These are phyloP conservation scores for Augochlorella aurata DNA, from an alignment of 2,888 invertebrate species.

Conservation along the genomic window DNA sequence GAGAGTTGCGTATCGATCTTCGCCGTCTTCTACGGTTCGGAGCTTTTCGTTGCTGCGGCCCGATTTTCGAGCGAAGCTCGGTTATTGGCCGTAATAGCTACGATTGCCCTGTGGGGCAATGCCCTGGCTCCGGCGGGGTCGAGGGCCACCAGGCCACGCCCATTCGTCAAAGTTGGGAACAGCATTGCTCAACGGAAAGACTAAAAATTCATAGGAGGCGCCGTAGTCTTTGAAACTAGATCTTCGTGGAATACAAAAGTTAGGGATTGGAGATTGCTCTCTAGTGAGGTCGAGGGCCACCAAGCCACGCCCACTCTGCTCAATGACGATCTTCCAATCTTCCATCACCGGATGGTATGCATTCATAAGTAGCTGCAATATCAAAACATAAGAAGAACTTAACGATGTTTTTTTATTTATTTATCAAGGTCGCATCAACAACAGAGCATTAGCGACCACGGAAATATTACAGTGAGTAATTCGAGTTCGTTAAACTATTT, in stretches of 20 bases:
- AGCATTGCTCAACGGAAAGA: background rate
- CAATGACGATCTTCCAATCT: background rate
- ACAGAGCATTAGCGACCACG: too few relatives aligned
- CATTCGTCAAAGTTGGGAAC: background rate
- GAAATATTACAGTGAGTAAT: too few relatives aligned
- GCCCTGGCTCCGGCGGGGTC: background rate
- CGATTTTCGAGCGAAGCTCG: background rate
- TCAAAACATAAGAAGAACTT: too few relatives aligned
- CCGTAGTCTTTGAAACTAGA: background rate
- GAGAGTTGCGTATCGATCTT: slow-evolving; percentile 4
- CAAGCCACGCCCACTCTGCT: background rate
- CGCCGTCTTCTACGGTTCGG: background rate
- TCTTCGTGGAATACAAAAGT: background rate
- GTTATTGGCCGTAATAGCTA: background rate
- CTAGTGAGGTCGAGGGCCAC: background rate
- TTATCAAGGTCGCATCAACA: too few relatives aligned
- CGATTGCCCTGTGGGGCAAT: background rate
- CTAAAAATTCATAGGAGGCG: background rate
- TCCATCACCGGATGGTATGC: background rate
- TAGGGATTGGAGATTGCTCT: background rate
- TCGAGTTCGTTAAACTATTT: too few relatives aligned
- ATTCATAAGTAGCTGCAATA: too few relatives aligned
- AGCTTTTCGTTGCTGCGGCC: background rate
- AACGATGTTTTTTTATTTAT: too few relatives aligned
- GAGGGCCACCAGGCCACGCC: background rate